Conservation (phyloP, 2,888 invertebrate genomes). For the Ypsolopha sequella region DNA sequence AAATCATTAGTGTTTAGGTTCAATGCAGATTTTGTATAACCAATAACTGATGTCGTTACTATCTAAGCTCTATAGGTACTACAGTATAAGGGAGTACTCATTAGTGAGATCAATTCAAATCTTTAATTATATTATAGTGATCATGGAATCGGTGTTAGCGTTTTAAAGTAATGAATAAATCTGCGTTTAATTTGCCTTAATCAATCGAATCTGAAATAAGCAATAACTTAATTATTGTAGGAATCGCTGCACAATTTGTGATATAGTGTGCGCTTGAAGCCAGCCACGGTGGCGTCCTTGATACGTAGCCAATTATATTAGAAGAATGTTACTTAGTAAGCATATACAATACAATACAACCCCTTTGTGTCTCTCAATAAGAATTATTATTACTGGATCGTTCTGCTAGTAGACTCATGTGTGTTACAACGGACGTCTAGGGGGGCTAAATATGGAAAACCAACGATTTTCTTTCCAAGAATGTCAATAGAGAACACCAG, state of each 20-base stretch:
- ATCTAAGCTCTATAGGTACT: background rate
- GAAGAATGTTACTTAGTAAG: conserved; percentile 55
- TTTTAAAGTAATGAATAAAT: conserved; percentile 13
- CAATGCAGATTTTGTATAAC: background rate
- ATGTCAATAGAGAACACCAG: too few species aligned
- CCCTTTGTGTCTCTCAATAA: conserved; percentile 8
- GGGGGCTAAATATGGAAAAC: background rate
- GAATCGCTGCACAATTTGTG: conserved; percentile 56
- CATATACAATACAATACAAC: conserved; percentile 21
- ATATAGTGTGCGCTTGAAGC: conserved; percentile 54
- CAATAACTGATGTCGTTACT: too few species aligned
- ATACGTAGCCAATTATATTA: conserved; percentile 64
- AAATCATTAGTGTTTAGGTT: background rate
- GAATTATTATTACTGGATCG: conserved; percentile 34
- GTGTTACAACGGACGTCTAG: conserved; percentile 18
- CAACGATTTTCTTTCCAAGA: too few species aligned
- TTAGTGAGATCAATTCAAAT: background rate
- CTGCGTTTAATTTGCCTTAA: conserved; percentile 58
- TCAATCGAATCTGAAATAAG: conserved; percentile 50
- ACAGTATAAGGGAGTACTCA: background rate
- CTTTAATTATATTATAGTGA: background rate
- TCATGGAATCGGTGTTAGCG: conserved; percentile 1
- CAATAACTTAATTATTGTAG: conserved; percentile 52
- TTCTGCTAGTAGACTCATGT: conserved; percentile 36
- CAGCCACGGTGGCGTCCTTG: conserved; percentile 60